Evolutionary conservation across 2,113 vertebrate species (phyloP), one percentile per base, ranked within the genome.

Genomic region (Fulmarus glacialis): DNA sequence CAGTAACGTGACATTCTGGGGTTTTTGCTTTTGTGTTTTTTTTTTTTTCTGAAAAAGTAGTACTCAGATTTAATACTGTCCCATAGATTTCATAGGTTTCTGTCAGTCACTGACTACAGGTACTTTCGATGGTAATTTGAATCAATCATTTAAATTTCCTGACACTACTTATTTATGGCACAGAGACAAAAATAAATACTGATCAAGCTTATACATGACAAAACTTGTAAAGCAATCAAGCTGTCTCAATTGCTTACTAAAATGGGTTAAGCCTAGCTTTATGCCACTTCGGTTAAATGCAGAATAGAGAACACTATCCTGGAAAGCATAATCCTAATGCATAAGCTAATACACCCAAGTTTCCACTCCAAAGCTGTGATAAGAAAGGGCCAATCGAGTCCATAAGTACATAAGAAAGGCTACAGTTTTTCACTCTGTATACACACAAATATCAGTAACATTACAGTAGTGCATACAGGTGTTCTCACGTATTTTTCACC

Each of bases 181-280:
- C 3, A 16, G 18, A 89, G 24, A 70, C n/a, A 85, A 20, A 79
- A 78, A 12, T 21, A 40, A 78, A 23, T 6, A 59, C 17, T 30
- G 8, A 24, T n/a, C 34, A 74, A 88, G 34, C 20, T 68, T 36
- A 30, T 34, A 40, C 9, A 34, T 30, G 27, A 62, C 14, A 68
- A 29, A 72, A 70, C 16, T n/a, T 24, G 34, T 22, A 52, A 66
- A 66, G 74, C 36, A 45, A 86, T n/a, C 62, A 60, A 21, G 43
- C 17, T 19, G 21, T 43, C 68, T 78, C 60, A 34, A 3, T n/a
- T 53, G 34, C 36, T n/a, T 36, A 42, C 30, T 68, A 12, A 90
- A 93, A 68, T 34, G 16, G 90, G 53, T 77, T 80, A 95, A 97
- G 71, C 62, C 34, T 53, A 72, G 82, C 64, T 95, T 90, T 70